Percentiles rank a stretch among this genome's conserved stretches.
Evolutionary conservation across 2,888 invertebrate genomes (phyloP).

Genomic region (Tetheella fluctuosa): DNA sequence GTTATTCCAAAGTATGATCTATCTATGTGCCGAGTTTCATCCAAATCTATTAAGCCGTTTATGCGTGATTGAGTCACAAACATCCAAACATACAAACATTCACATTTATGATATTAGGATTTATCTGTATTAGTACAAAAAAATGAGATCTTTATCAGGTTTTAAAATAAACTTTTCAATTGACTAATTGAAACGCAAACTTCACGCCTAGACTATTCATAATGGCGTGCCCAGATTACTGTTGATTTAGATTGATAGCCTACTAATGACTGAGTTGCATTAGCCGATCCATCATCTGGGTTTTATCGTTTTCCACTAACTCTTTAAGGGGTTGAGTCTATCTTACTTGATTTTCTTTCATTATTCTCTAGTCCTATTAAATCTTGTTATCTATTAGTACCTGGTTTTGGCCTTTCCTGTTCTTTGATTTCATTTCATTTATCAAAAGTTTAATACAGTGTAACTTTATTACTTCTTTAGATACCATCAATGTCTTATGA

Average conservation of each 20-base stretch:
- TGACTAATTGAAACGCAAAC: conserved; percentile 23
- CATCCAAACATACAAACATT: too few relatives aligned
- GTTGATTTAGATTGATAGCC: conserved; percentile 55
- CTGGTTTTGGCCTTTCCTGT: too few relatives aligned
- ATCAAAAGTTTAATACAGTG: not conserved
- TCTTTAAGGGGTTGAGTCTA: not conserved
- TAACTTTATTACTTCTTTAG: too few relatives aligned
- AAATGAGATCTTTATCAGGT: too few relatives aligned
- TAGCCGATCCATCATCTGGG: conserved; percentile 41
- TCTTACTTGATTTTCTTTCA: not conserved
- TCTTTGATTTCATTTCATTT: too few relatives aligned
- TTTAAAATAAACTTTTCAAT: not conserved
- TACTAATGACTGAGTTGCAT: conserved; percentile 39
- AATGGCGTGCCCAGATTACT: conserved; percentile 30
- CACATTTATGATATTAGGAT: too few relatives aligned
- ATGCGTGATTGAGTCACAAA: too few relatives aligned
- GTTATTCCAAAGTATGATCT: too few relatives aligned
- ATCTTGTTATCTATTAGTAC: not conserved
- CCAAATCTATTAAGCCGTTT: too few relatives aligned
- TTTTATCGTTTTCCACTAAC: conserved; percentile 10
- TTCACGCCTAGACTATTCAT: conserved; percentile 11
- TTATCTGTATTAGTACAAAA: too few relatives aligned
- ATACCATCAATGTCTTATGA: too few relatives aligned
- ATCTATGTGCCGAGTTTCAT: too few relatives aligned
- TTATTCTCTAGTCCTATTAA: not conserved